phyloP scores from a whole-genome alignment of 2,113 vertebrate genomes.

The Protobothrops flavoviridis region DNA sequence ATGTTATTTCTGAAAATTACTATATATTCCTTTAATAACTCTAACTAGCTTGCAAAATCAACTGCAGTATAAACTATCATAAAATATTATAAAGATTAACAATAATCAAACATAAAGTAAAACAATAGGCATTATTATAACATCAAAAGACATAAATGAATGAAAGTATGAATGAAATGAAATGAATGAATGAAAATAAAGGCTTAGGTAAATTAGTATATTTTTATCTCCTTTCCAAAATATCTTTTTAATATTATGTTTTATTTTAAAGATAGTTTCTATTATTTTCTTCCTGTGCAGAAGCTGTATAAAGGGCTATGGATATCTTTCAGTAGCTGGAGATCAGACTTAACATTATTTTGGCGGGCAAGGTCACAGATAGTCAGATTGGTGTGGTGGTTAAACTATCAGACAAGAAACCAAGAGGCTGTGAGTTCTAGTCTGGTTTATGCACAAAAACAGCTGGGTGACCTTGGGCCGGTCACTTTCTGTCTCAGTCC shows the following conservation, averaged over 20 bases:
- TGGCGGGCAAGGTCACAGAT: neutral
- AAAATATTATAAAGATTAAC: neutral
- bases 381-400: neutral
- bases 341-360: neutral
- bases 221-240: neutral
- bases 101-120: neutral
- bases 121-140: neutral
- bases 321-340: neutral
- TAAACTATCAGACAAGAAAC: neutral
- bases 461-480: neutral
- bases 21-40: neutral
- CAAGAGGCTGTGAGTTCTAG: neutral
- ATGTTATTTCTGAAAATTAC: neutral
- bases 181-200: neutral
- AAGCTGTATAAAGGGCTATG: neutral
- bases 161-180: neutral
- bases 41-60: neutral
- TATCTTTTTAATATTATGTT: neutral
- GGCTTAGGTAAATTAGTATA: neutral
- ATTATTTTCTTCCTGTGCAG: neutral
- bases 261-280: neutral
- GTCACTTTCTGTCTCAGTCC: neutral
- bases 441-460: neutral
- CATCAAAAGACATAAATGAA: neutral
- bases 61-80: neutral